Evolutionary conservation across 2,888 invertebrate genomes (phyloP).

Genomic region (Cynaeus angustus): DNA sequence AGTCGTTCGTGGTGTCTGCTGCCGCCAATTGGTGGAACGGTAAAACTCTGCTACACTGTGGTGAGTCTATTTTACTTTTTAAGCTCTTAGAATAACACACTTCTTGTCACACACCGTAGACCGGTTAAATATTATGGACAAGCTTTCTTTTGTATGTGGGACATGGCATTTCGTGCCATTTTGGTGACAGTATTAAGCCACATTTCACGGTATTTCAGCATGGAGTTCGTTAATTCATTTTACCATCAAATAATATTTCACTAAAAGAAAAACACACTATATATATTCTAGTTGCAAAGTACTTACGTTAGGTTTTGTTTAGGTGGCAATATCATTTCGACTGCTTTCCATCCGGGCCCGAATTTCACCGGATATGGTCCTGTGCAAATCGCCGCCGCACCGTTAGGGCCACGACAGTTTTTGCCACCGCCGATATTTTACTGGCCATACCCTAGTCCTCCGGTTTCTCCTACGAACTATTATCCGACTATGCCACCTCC

Average conservation of each 20-base stretch:
- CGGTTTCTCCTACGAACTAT: constrained; percentile 93
- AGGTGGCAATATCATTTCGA: constrained; percentile 78
- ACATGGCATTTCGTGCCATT: constrained; percentile 56
- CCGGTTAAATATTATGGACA: constrained; percentile 26
- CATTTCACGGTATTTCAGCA: constrained; percentile 42
- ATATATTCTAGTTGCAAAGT: neutral
- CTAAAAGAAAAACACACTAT: constrained; percentile 23
- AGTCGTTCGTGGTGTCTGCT: constrained; percentile 71
- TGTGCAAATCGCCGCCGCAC: constrained; percentile 69
- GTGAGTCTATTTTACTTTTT: constrained; percentile 71
- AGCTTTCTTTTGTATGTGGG: constrained; percentile 60
- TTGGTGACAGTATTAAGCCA: constrained; percentile 51
- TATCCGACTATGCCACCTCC: constrained; percentile 78
- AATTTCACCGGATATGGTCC: constrained; percentile 69
- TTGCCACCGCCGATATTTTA: constrained; percentile 84
- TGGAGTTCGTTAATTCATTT: constrained; percentile 47
- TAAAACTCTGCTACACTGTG: constrained; percentile 71
- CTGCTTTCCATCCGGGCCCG: constrained; percentile 68
- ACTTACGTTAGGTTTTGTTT: constrained; percentile 37
- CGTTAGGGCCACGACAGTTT: constrained; percentile 70
- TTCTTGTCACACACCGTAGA: constrained; percentile 56
- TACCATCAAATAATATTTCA: constrained; percentile 36
- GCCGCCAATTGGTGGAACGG: constrained; percentile 69
- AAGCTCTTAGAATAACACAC: constrained; percentile 56
- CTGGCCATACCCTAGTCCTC: constrained; percentile 96